These are phyloP conservation scores for Tachypleus tridentatus DNA, from an alignment of 1,140 invertebrate genomes.

Conservation along the genomic window DNA sequence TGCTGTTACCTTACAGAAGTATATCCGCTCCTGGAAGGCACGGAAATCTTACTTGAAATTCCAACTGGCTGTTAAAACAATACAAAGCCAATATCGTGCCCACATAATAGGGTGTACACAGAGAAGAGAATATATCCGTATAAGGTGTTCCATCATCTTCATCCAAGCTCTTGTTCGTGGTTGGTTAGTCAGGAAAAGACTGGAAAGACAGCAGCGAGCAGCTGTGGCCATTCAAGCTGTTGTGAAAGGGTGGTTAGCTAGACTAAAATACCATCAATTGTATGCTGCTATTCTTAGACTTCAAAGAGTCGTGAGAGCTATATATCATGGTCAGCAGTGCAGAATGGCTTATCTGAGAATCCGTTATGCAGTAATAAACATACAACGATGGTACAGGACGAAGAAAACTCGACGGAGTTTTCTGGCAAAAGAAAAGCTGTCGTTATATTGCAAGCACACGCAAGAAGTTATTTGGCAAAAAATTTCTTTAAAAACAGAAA, in stretches of 20 bases:
- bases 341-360: constrained; percentile 4
- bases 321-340: neutral
- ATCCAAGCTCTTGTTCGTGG: neutral
- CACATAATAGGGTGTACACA: neutral
- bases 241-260: neutral
- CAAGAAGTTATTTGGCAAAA: constrained; percentile 1
- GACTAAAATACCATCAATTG: neutral
- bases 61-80: too few relatives aligned
- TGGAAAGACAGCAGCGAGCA: neutral
- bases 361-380: neutral
- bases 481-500: neutral
- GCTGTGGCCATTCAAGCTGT: constrained; percentile 6
- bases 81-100: too few relatives aligned
- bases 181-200: neutral
- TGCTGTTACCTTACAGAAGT: neutral
- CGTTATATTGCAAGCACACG: constrained; percentile 21
- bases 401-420: constrained; percentile 1
- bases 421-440: constrained; percentile 10
- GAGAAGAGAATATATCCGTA: neutral
- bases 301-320: constrained; percentile 6
- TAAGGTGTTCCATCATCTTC: neutral
- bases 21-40: neutral
- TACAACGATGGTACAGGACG: neutral
- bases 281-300: constrained; percentile 1
- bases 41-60: neutral